Evolutionary conservation across 2,113 vertebrate genomes (phyloP).

Genomic region (Nyctereutes procyonoides): DNA sequence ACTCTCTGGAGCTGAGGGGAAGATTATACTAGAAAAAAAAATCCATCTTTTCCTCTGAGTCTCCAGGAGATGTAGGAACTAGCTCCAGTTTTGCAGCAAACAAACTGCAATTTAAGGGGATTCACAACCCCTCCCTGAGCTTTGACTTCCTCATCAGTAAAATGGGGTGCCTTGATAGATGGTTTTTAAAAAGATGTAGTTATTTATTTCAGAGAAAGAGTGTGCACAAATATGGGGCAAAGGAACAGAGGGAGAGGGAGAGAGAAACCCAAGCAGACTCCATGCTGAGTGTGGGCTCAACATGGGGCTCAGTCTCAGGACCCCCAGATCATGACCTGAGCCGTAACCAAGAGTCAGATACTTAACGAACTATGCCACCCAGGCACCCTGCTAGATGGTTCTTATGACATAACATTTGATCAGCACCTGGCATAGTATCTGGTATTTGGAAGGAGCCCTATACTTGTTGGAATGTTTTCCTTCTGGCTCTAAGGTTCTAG

Average conservation of each 20-base stretch:
- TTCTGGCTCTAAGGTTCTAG: conserved; percentile 42
- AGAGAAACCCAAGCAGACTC: neutral
- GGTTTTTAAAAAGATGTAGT: neutral
- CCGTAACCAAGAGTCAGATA: neutral
- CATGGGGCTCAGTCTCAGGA: neutral
- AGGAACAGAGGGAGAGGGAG: neutral
- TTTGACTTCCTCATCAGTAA: conserved; percentile 39
- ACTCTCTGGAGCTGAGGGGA: neutral
- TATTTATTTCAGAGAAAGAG: neutral
- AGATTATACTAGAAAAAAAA: conserved; percentile 41
- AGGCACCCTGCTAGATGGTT: neutral
- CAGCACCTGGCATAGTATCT: neutral
- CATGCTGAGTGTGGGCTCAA: neutral
- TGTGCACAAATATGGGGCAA: neutral
- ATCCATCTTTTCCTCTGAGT: neutral
- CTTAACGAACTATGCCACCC: neutral
- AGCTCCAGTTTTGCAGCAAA: neutral
- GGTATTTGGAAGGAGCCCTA: conserved; percentile 51
- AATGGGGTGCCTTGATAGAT: neutral
- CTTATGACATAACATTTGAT: conserved; percentile 46
- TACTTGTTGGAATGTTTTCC: conserved; percentile 55
- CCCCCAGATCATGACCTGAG: neutral
- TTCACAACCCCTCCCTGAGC: neutral
- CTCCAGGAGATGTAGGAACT: neutral
- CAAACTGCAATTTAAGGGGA: conserved; percentile 20